These are phyloP conservation scores for Lophotis ruficrista DNA, from an alignment of 2,113 vertebrate species.

Conservation along the genomic window DNA sequence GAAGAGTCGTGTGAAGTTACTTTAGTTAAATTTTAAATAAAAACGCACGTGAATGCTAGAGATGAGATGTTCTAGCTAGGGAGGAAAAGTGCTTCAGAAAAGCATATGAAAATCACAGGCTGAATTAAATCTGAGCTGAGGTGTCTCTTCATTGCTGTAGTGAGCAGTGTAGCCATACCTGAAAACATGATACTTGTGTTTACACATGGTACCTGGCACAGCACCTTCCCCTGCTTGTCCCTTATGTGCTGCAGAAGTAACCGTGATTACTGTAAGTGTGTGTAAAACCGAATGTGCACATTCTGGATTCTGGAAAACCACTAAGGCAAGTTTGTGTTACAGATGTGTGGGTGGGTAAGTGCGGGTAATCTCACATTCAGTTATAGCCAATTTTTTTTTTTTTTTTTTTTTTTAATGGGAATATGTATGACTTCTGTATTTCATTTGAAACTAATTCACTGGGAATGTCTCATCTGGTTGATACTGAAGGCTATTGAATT, in stretches of 20 bases:
- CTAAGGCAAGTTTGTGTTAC: neutral
- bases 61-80: neutral
- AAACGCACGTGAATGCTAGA: neutral
- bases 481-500: neutral
- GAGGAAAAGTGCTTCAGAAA: neutral
- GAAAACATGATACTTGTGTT: neutral
- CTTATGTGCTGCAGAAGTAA: neutral
- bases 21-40: neutral
- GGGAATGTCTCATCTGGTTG: neutral
- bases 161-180: neutral
- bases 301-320: neutral
- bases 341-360: neutral
- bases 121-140: neutral
- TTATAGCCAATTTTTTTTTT: neutral
- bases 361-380: neutral
- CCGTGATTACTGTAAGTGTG: fast-evolving
- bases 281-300: neutral
- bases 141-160: neutral
- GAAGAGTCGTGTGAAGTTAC: neutral
- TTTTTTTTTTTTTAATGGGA: neutral
- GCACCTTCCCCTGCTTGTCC: neutral
- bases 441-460: neutral
- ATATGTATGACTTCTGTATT: neutral
- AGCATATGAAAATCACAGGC: neutral
- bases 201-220: neutral